Base-by-base conservation (phyloP, 1,140 invertebrate genomes). In the Cecropterus lyciades region DNA sequence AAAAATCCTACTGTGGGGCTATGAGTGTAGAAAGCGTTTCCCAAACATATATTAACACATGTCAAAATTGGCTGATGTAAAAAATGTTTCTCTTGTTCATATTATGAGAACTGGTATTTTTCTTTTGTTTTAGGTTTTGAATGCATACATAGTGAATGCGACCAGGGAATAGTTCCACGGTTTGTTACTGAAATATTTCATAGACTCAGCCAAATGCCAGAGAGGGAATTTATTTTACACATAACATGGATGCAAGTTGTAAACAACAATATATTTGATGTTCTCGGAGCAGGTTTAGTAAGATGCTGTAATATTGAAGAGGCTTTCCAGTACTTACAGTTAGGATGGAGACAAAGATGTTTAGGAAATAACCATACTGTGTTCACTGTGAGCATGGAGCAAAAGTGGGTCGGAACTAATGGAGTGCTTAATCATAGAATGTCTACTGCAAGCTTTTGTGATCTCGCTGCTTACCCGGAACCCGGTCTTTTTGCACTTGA, bases 81-180 rank as follows among this genome's bases (percentile, higher is more conserved):
- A n/a, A 1, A 33, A 33, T 33, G 6, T 33, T 10, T n/a, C n/a
- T 33, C 1, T n/a, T 40, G 37, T 40, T 3, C n/a, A n/a, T 40
- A n/a, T 40, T 0, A 9, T 40, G 11, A n/a, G 5, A 40, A 11
- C 3, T 45, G 1, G 40, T 33, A 59, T 67, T 49, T 42, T n/a
- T n/a, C n/a, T n/a, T n/a, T n/a, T n/a, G n/a, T 89, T 91, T 62
- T 65, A 93, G 95, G 94, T 33, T 93, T 95, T 74, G 94, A 95
- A 75, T 95, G 93, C 75, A 94, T 94, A 17, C 93, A 94, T 67
- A 94, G 93, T 79, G 95, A 96, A 79, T 93, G 94, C 72, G 95
- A 96, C 71, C 94, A 95, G 89, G 96, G 96, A 20, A 94, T 97
- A 17, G 93, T 97, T 40, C 96, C 96, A 27, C 91, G 96, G 65